A percentile compares a stretch with the other conserved stretches of the same genome.
Evolutionary conservation across 2,888 invertebrate species (phyloP).

Genomic region (Brachypalpus laphriformis): DNA sequence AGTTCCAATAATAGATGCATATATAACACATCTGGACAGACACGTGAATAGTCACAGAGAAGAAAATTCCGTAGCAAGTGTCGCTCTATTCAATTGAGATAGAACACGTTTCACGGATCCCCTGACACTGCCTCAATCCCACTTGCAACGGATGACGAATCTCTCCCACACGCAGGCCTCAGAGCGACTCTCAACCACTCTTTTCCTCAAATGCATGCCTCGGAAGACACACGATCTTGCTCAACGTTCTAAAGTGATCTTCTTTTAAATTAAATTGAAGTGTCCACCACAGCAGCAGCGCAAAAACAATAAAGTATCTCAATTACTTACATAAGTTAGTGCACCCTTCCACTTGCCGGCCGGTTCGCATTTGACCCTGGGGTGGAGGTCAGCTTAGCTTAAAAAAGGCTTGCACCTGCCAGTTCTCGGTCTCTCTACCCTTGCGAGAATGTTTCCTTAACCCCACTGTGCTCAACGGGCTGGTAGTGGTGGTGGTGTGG

Average conservation of each 20-base stretch:
- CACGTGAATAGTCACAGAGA: not conserved
- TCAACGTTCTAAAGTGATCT: conserved; percentile 45
- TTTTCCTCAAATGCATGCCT: conserved; percentile 62
- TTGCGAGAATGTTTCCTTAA: not conserved
- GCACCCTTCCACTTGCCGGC: conserved; percentile 37
- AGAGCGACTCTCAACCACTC: conserved; percentile 53
- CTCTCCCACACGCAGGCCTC: not conserved
- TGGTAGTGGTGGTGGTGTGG: conserved; percentile 16
- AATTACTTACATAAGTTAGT: conserved; percentile 59
- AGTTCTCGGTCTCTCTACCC: too few relatives aligned
- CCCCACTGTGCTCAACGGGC: not conserved
- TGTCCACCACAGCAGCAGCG: conserved; percentile 28
- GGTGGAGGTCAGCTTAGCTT: conserved; percentile 38
- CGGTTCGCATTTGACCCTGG: conserved; percentile 20
- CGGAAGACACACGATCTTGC: conserved; percentile 31
- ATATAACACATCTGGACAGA: too few relatives aligned
- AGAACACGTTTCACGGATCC: not conserved
- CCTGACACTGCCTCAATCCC: not conserved
- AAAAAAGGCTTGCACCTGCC: conserved; percentile 48
- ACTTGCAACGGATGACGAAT: not conserved
- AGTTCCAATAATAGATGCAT: not conserved
- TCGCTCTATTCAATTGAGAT: not conserved
- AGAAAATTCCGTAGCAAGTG: not conserved
- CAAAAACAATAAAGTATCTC: conserved; percentile 36
- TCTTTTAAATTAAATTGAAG: conserved; percentile 62